phyloP scores from a whole-genome alignment of 2,888 invertebrate species.

The Oegoconia quadripuncta region DNA sequence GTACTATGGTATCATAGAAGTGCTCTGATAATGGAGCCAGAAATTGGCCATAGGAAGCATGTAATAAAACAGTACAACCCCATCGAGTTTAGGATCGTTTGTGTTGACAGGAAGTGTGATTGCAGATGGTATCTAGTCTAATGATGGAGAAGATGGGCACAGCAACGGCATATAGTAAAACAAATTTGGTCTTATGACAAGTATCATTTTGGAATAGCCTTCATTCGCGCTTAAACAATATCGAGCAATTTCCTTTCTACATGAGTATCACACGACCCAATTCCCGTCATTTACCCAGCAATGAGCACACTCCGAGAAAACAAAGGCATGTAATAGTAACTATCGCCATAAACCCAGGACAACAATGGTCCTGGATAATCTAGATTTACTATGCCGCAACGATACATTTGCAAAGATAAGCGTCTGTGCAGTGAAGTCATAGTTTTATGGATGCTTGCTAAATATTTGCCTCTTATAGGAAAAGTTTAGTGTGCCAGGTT shows the following conservation, averaged over 20 bases:
- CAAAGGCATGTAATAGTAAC: conserved; percentile 3
- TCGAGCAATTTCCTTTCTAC: background rate
- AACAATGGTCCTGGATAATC: conserved; percentile 27
- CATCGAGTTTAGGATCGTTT: too few relatives aligned
- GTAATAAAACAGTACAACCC: too few relatives aligned
- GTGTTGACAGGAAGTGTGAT: too few relatives aligned
- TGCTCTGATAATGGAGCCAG: too few relatives aligned
- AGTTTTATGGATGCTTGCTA: background rate
- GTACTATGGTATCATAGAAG: too few relatives aligned
- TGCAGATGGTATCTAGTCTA: too few relatives aligned
- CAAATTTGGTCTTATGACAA: too few relatives aligned
- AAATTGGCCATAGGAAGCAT: too few relatives aligned
- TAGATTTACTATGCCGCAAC: conserved; percentile 20
- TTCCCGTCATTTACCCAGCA: background rate
- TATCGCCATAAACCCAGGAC: conserved; percentile 2
- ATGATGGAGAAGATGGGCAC: too few relatives aligned
- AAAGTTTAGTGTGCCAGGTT: too few relatives aligned
- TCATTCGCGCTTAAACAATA: too few relatives aligned
- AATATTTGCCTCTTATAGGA: conserved; percentile 8
- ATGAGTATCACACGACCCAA: background rate
- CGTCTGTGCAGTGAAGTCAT: background rate
- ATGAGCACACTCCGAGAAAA: background rate
- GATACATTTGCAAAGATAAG: background rate
- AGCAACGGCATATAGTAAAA: too few relatives aligned
- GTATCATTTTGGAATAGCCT: background rate